phyloP scores from a whole-genome alignment of 2,888 invertebrate species.

The Sisyra terminalis region DNA sequence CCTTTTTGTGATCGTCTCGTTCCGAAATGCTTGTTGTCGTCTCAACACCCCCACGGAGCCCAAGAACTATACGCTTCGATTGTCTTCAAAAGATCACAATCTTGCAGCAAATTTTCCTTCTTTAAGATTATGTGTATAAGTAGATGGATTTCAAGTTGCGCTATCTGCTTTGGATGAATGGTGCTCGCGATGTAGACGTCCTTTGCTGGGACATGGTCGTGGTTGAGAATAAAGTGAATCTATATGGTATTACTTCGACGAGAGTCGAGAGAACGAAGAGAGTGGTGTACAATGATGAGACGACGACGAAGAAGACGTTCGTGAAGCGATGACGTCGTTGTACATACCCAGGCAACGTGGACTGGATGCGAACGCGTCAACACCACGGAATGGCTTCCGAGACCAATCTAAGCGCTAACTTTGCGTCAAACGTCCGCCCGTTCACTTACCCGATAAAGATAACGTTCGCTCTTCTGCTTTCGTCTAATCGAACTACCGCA shows the following conservation, averaged over 20 bases:
- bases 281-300: not conserved
- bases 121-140: slow-evolving; percentile 21
- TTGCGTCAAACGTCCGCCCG: slow-evolving; percentile 18
- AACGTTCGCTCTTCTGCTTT: no score
- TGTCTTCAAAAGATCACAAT: slow-evolving; percentile 28
- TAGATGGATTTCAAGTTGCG: slow-evolving; percentile 9
- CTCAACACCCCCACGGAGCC: not conserved
- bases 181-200: not conserved
- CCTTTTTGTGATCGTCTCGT: slow-evolving; percentile 11
- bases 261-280: not conserved
- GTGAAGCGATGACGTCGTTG: slow-evolving; percentile 1
- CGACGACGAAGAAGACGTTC: not conserved
- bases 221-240: not conserved
- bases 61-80: slow-evolving; percentile 22
- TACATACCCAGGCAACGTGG: slow-evolving; percentile 10
- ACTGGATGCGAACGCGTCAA: slow-evolving; percentile 11
- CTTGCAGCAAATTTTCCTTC: slow-evolving; percentile 27
- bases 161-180: slow-evolving; percentile 16
- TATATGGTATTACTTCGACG: not conserved
- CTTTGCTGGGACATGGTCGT: slow-evolving; percentile 1
- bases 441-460: slow-evolving; percentile 25
- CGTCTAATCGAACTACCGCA: no score
- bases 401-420: not conserved
- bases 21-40: slow-evolving; percentile 10
- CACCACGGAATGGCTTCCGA: no score